Base-by-base conservation (phyloP, 2,797 vertebrate genomes). In the Ctenopoma kingsleyae region DNA sequence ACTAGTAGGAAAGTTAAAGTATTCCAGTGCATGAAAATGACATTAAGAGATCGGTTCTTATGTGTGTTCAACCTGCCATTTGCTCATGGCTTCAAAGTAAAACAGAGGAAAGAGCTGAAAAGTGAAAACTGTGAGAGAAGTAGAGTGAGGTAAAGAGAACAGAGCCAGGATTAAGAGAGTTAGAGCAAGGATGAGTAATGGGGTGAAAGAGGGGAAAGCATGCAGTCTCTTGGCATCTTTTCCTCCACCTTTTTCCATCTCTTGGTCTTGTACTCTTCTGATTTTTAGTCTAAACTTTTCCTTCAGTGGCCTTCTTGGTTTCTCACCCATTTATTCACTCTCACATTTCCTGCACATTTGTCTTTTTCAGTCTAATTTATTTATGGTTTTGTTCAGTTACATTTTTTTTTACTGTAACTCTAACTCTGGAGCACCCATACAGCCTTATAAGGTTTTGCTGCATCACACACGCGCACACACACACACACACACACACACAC, bases 381-480 rank as follows among this genome's bases (percentile, higher is more conserved):
- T 40, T 40, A 16, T 43, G 16, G 15, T 43, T n/a, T 2, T 7
- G 41, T 7, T 43, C 16, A 17, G 41, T 17, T n/a, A 7, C 8
- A 12, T 59, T 11, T 3, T 44, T 15, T 66, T 20, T 20, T 49
- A 15, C 50, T 49, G 36, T 43, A 46, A 1, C 50, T 76, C 48
- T 58, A 56, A 66, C 60, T 67, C n/a, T 60, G 70, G 54, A 61
- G 40, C 68, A 69, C 48, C 50, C 61, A 15, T 50, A 30, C 66
- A 52, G 44, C 90, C 90, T 84, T 90, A 90, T 88, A 91, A 63
- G 88, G 90, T 66, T 69, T 71, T 52, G 63, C 55, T 71, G 69
- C 76, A 54, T 41, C 53, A 61, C 75, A 67, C 38, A 57, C 65
- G 67, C 47, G 50, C 15, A 19, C 38, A 46, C 59, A 30, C 23